Percentiles rank a stretch among this genome's conserved stretches.
Evolutionary conservation across 2,797 vertebrate species (phyloP).

Genomic region (Anabas testudineus): DNA sequence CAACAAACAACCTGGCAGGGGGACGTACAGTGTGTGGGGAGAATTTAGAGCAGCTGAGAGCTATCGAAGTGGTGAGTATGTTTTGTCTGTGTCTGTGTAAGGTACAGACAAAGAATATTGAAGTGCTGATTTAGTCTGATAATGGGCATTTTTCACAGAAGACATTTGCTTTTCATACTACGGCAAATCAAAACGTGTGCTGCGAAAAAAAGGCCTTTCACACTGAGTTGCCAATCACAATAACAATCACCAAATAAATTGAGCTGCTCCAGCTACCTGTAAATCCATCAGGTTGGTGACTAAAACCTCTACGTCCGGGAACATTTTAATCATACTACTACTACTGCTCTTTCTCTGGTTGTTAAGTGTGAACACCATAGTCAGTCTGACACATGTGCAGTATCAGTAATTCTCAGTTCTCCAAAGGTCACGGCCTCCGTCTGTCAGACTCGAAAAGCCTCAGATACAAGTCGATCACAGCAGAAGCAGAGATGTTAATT

Average conservation of each 20-base stretch:
- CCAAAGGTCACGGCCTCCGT: neutral
- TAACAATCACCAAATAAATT: neutral
- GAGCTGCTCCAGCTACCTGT: neutral
- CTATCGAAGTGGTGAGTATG: slow-evolving; percentile 35
- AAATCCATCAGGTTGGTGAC: neutral
- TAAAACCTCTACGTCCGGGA: neutral
- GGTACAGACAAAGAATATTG: too few species aligned
- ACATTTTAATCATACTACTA: too few species aligned
- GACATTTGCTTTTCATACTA: neutral
- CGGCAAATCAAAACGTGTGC: neutral
- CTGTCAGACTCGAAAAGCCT: neutral
- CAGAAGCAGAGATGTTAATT: neutral
- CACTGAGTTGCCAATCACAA: neutral
- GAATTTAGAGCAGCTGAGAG: slow-evolving; percentile 39
- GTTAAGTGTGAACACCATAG: neutral
- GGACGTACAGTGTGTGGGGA: slow-evolving; percentile 47
- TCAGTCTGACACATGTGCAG: too few species aligned
- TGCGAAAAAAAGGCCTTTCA: neutral
- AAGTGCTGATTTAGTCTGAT: neutral
- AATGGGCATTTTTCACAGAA: neutral
- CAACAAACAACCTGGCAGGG: slow-evolving; percentile 65
- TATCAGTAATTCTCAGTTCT: neutral
- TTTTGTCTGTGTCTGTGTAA: slow-evolving; percentile 30
- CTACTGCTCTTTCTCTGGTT: too few species aligned
- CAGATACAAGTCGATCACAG: neutral